Evolutionary conservation across 2,113 vertebrate species (phyloP).

Genomic region (Dipodomys stephensi): DNA sequence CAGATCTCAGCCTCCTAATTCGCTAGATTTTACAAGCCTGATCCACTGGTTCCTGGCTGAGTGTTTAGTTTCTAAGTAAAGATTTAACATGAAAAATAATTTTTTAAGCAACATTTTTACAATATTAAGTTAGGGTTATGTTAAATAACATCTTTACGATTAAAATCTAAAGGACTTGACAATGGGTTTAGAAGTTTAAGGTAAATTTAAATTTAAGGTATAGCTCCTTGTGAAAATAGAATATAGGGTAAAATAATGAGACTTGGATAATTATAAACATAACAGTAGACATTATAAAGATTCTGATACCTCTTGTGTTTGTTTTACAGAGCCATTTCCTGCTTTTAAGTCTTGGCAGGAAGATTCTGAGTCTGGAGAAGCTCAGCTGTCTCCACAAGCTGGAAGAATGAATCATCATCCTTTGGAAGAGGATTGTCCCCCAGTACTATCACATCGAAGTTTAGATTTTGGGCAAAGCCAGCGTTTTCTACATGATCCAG

Average conservation of each 20-base stretch:
- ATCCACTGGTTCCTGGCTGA: neutral
- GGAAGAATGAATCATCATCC: slow-evolving; percentile 95
- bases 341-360: slow-evolving; percentile 98
- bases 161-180: slow-evolving; percentile 71
- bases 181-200: slow-evolving; percentile 66
- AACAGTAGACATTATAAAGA: slow-evolving; percentile 15
- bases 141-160: neutral
- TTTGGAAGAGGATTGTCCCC: slow-evolving; percentile 93
- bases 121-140: neutral
- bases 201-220: neutral
- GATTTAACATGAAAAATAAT: slow-evolving; percentile 53
- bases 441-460: slow-evolving; percentile 92
- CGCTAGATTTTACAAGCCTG: neutral
- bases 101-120: slow-evolving; percentile 50
- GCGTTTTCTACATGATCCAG: slow-evolving; percentile 94
- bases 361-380: slow-evolving; percentile 95
- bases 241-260: slow-evolving; percentile 41
- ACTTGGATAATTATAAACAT: slow-evolving; percentile 22
- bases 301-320: slow-evolving; percentile 62
- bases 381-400: slow-evolving; percentile 96
- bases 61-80: slow-evolving; percentile 56
- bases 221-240: slow-evolving; percentile 52
- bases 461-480: slow-evolving; percentile 97
- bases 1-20: too few species aligned
- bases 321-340: slow-evolving; percentile 94